Percentiles rank a stretch among this genome's conserved stretches.
Conservation (phyloP, 2,797 vertebrate species). For the Halcyon chelicuti region DNA sequence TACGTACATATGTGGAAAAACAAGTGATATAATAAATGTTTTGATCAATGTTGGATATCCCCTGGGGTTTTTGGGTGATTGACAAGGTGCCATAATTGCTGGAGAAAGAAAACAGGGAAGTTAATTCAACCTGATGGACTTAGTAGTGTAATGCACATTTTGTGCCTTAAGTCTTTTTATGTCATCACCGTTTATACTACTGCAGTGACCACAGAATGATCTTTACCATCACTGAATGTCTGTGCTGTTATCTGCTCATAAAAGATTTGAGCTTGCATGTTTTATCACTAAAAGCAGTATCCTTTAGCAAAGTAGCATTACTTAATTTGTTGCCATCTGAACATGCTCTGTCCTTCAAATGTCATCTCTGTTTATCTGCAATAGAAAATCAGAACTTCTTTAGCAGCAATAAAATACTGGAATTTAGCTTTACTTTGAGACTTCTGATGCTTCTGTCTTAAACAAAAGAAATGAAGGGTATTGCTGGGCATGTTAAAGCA, state of each 20-base stretch:
- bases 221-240: background rate
- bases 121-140: background rate
- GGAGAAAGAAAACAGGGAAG: background rate
- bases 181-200: background rate
- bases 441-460: background rate
- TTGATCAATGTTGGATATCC: background rate
- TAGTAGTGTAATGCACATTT: background rate
- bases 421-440: background rate
- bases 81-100: background rate
- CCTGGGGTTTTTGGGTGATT: background rate
- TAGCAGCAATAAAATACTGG: background rate
- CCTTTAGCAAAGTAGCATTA: background rate
- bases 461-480: background rate
- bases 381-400: background rate
- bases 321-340: background rate
- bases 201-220: background rate
- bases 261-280: background rate
- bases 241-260: background rate
- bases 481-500: background rate
- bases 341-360: background rate
- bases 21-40: background rate
- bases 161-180: background rate
- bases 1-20: background rate
- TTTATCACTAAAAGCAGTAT: background rate
- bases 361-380: background rate